Base-by-base conservation (phyloP, 2,113 vertebrate species). In the Hippocampus abdominalis region DNA sequence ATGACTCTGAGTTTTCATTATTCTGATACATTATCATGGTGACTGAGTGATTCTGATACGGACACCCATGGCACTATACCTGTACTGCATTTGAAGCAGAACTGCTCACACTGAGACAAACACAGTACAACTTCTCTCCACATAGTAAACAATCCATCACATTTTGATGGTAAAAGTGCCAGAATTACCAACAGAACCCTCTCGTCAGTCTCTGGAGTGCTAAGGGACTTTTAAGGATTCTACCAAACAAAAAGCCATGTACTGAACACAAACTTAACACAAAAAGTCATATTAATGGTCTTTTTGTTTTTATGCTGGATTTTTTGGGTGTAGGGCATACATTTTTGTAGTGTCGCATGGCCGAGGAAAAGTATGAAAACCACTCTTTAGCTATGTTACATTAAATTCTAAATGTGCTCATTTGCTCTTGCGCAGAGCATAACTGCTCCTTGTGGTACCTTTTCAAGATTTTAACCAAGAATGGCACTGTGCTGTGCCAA, bases 91-190 rank as follows among this genome's bases (percentile, higher is more conserved):
- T 25, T 46, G n/a, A 65, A 25, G 36, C 42, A 46, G 9, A 44
- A 27, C 25, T 59, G 56, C 5, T 29, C 1, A 29, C 25, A 7
- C 25, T 29, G 23, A 25, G 59, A 6, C 27, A 61, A 29, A 6
- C 2, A 20, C 27, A 18, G 27, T 40, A 44, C 42, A 42, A 13
- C 8, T 1, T 21, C 21, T 21, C 21, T 51, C n/a, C 1, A 20
- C 11, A n/a, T 63, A 25, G 42, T 65, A 80, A 78, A 75, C 75
- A 79, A 71, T 79, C 73, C 69, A 81, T 82, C 76, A 78, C 72
- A 29, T 71, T 75, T 44, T 70, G 32, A 49, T 73, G 59, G 32
- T 29, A 39, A 21, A 39, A 21, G 9, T 56, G 53, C 8, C 53
- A 68, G 29, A 65, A 49, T n/a, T 18, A 27, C 16, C 5, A 61